Conservation (phyloP, 1,140 invertebrate species). For the Augochlora pura region DNA sequence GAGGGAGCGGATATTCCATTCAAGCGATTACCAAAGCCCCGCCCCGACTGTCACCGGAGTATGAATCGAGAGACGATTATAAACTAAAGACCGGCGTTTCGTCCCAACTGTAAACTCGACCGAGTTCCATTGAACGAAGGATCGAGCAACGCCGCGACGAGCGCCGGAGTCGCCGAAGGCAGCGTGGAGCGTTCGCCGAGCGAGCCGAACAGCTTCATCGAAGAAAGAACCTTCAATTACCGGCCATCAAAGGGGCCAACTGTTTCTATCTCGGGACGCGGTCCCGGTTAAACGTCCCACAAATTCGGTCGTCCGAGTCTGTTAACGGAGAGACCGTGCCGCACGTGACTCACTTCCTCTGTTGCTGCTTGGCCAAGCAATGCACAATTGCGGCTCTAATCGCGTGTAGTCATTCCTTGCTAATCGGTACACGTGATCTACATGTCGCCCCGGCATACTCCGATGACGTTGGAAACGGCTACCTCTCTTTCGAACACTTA, state of each 20-base stretch:
- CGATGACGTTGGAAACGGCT: slow-evolving; percentile 32
- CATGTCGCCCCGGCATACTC: slow-evolving; percentile 15
- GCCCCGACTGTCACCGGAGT: too few relatives aligned
- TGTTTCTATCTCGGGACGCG: not conserved
- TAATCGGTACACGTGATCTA: slow-evolving; percentile 45
- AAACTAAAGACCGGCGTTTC: too few relatives aligned
- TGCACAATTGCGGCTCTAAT: slow-evolving; percentile 44
- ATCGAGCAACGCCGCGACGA: too few relatives aligned
- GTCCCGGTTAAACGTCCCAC: not conserved
- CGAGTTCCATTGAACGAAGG: too few relatives aligned
- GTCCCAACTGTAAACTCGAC: not conserved
- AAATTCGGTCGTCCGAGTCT: not conserved
- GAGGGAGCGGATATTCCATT: too few relatives aligned
- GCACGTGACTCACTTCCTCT: slow-evolving; percentile 50
- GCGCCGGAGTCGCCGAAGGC: not conserved
- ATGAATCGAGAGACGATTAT: too few relatives aligned
- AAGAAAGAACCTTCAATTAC: not conserved
- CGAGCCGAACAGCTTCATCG: not conserved
- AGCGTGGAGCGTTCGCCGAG: not conserved
- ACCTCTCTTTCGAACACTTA: slow-evolving; percentile 27
- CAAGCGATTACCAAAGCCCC: too few relatives aligned
- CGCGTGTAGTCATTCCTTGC: slow-evolving; percentile 30
- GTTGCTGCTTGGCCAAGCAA: slow-evolving; percentile 33
- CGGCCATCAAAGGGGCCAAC: not conserved
- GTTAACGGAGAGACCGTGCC: slow-evolving; percentile 39